Evolutionary conservation across 2,113 vertebrate species (phyloP).

Genomic region (Poicephalus gulielmi): DNA sequence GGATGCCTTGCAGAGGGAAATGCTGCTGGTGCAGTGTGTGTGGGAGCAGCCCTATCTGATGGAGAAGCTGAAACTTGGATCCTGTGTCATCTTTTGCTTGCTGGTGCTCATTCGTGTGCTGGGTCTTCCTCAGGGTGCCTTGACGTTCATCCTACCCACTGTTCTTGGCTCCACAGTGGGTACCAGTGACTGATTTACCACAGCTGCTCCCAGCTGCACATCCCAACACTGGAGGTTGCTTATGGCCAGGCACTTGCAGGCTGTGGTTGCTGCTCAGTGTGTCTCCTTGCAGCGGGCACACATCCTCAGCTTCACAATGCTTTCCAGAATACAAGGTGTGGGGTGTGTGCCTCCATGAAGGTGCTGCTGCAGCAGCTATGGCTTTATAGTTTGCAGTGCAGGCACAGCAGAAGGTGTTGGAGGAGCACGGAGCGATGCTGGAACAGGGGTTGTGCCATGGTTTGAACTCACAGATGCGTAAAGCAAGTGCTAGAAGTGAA

Average conservation of each 20-base stretch:
- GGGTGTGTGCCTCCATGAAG: not conserved
- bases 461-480: not conserved
- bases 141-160: not conserved
- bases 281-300: not conserved
- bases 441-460: not conserved
- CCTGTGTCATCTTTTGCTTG: not conserved
- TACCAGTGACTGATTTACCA: not conserved
- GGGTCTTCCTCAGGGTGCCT: not conserved
- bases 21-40: not conserved
- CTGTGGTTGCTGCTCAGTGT: not conserved
- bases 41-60: not conserved
- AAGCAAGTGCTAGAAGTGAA: not conserved
- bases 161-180: not conserved
- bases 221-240: not conserved
- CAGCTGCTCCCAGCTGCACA: not conserved
- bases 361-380: not conserved
- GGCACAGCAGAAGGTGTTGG: not conserved
- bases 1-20: not conserved
- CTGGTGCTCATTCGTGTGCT: not conserved
- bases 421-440: rapidly evolving
- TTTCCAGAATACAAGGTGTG: not conserved
- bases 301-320: rapidly evolving
- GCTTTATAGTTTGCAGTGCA: not conserved
- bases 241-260: rapidly evolving
- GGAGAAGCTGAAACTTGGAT: not conserved